Conservation (phyloP, 2,888 invertebrate genomes). For the Tuta absoluta region DNA sequence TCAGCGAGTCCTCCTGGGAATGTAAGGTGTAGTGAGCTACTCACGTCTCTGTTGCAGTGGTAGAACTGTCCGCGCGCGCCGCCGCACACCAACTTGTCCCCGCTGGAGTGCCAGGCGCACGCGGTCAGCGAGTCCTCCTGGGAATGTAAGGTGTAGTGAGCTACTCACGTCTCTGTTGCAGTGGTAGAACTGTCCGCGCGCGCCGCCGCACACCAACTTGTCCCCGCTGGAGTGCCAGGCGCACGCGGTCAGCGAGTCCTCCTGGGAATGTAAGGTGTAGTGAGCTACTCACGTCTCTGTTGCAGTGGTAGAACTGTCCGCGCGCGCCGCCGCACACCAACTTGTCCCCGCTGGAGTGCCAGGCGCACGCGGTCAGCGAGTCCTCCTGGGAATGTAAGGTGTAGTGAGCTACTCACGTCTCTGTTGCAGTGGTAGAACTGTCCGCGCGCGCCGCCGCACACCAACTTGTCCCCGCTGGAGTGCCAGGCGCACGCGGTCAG, state of each 20-base stretch:
- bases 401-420: constrained; percentile 53
- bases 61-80: constrained; percentile 98
- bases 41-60: constrained; percentile 84
- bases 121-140: constrained; percentile 97
- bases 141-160: constrained; percentile 81
- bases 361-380: constrained; percentile 96
- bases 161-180: constrained; percentile 78
- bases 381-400: constrained; percentile 92
- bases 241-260: constrained; percentile 97
- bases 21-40: too few relatives aligned
- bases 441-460: constrained; percentile 96
- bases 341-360: constrained; percentile 93
- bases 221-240: constrained; percentile 95
- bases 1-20: constrained; percentile 96
- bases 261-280: too few relatives aligned
- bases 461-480: constrained; percentile 93
- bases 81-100: constrained; percentile 96
- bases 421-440: constrained; percentile 95
- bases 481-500: constrained; percentile 97
- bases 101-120: constrained; percentile 95
- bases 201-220: constrained; percentile 97
- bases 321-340: constrained; percentile 97
- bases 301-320: constrained; percentile 97
- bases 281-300: constrained; percentile 66
- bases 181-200: constrained; percentile 98